Percentiles rank a stretch among this genome's conserved stretches.
These are phyloP conservation scores for Aphelenchoides besseyi DNA, from an alignment of 1,140 invertebrate genomes.

Conservation along the genomic window DNA sequence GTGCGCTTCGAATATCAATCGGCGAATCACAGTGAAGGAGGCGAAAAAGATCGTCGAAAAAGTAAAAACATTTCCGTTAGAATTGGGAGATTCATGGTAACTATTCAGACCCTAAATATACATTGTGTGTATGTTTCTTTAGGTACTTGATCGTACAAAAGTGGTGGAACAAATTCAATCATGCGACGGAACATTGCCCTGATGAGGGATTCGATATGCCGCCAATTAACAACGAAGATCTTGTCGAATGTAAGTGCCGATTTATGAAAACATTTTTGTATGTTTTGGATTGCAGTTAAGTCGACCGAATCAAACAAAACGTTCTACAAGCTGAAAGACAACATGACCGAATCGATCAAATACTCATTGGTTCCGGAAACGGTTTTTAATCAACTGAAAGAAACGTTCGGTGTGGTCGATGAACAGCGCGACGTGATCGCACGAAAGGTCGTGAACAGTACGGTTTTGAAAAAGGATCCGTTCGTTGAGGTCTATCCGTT, in stretches of 20 bases:
- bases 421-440: slow-evolving; percentile 46
- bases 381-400: slow-evolving; percentile 29
- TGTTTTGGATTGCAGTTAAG: too few relatives aligned
- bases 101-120: background rate
- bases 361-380: slow-evolving; percentile 43
- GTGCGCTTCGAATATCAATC: too few relatives aligned
- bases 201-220: background rate
- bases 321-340: slow-evolving; percentile 40
- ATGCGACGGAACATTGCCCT: background rate
- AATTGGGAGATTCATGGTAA: background rate
- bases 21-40: background rate
- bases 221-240: slow-evolving; percentile 9
- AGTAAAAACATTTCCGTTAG: background rate
- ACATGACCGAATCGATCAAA: slow-evolving; percentile 36
- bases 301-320: background rate
- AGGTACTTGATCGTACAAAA: slow-evolving; percentile 5
- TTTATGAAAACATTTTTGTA: too few relatives aligned
- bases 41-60: background rate
- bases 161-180: background rate
- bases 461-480: slow-evolving; percentile 28
- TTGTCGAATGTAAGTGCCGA: background rate
- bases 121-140: background rate
- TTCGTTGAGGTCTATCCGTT: slow-evolving; percentile 52
- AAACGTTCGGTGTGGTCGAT: slow-evolving; percentile 40
- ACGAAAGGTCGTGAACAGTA: slow-evolving; percentile 42